Conservation (phyloP, 2,888 invertebrate genomes). For the Brenthis hecate region DNA sequence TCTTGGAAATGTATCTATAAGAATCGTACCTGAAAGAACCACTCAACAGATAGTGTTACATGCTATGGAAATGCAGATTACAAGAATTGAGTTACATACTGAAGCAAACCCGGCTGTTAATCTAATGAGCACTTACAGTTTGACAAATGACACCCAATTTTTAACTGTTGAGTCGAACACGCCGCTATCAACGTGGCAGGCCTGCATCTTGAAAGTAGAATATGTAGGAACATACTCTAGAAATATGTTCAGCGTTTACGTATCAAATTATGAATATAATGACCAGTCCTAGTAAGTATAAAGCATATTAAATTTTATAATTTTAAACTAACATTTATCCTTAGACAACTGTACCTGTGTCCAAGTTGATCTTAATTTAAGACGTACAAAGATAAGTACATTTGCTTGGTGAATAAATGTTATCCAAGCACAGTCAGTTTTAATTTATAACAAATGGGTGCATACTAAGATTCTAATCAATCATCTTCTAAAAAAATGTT, state of each 20-base stretch:
- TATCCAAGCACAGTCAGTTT: too few species aligned
- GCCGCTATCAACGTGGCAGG: conserved; percentile 54
- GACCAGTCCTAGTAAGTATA: conserved; percentile 58
- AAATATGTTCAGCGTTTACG: conserved; percentile 85
- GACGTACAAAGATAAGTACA: too few species aligned
- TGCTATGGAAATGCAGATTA: conserved; percentile 69
- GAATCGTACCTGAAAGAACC: conserved; percentile 51
- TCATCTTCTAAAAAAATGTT: too few species aligned
- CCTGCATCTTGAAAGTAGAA: conserved; percentile 77
- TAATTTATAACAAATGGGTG: too few species aligned
- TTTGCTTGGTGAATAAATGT: too few species aligned
- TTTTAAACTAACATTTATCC: too few species aligned
- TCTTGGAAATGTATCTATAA: conserved; percentile 70
- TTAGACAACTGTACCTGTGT: too few species aligned
- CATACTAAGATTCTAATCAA: too few species aligned
- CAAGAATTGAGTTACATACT: conserved; percentile 47
- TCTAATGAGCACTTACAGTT: conserved; percentile 44
- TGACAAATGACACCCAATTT: conserved; percentile 70
- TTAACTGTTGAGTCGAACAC: conserved; percentile 68
- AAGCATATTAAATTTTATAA: background rate
- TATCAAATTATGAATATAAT: conserved; percentile 74
- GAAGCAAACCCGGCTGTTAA: conserved; percentile 44
- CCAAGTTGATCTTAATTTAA: too few species aligned
- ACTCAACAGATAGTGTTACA: conserved; percentile 70
- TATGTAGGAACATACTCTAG: conserved; percentile 82